These are phyloP conservation scores for Antedon mediterranea DNA, from an alignment of 53 echinoderm and acorn worm genomes.

Conservation along the genomic window DNA sequence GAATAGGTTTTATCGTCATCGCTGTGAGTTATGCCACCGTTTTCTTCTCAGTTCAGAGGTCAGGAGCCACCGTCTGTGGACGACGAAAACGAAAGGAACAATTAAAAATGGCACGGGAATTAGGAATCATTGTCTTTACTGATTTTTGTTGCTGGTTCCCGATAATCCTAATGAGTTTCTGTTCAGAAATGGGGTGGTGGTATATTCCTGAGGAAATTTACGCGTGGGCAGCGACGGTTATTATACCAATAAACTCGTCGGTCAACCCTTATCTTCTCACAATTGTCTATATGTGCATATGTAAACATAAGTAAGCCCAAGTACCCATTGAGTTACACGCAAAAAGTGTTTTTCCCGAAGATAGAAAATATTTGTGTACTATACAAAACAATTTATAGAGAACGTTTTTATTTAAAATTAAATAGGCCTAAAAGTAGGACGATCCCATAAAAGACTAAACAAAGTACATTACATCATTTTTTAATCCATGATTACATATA, in stretches of 20 bases:
- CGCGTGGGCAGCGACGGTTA: not conserved
- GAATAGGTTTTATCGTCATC: conserved; percentile 65
- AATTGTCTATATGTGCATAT: not conserved
- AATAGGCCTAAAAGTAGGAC: too few relatives aligned
- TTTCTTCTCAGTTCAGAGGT: conserved; percentile 69
- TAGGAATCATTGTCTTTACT: conserved; percentile 81
- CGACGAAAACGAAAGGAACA: conserved; percentile 40
- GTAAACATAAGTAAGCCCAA: too few relatives aligned
- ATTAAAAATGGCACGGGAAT: conserved; percentile 88
- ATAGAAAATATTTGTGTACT: too few relatives aligned
- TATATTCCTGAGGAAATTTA: not conserved
- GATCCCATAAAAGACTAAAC: too few relatives aligned
- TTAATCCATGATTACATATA: too few relatives aligned
- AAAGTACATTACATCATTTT: too few relatives aligned
- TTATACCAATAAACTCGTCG: not conserved
- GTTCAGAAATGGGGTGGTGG: conserved; percentile 32
- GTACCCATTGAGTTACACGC: too few relatives aligned
- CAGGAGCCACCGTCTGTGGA: conserved; percentile 13
- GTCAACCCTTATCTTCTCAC: not conserved
- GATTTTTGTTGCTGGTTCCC: conserved; percentile 96
- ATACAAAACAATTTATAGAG: too few relatives aligned
- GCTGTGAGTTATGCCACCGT: conserved; percentile 71
- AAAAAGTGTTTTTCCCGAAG: too few relatives aligned
- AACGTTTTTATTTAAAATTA: too few relatives aligned
- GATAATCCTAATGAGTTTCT: conserved; percentile 74